Base-by-base conservation (phyloP, 2,797 vertebrate genomes). In the Petrocephalus schoutedeni region DNA sequence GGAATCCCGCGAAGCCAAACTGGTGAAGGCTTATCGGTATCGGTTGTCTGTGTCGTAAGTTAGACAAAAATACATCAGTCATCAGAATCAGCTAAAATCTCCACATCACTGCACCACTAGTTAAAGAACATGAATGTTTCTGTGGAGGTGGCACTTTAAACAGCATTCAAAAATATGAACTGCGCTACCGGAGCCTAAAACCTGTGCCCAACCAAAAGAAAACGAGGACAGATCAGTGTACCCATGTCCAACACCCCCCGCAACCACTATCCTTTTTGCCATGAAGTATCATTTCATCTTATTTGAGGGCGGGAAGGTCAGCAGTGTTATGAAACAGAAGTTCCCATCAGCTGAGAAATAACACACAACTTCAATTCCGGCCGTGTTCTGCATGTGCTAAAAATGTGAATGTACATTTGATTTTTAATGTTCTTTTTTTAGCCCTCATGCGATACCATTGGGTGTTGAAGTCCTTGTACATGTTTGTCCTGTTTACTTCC, bases 351-450 rank as follows among this genome's bases (percentile, higher is more conserved):
- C 36, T 41, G 28, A 45, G 36, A 77, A 77, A 19, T 45, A n/a
- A 77, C 71, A 45, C 71, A 2, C 12, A 77, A 7, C 41, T 45
- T 41, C 2, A 45, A 19, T 77, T 45, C 36, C 7, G 7, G 0
- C 36, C 36, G 2, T 45, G 71, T 77, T n/a, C 36, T 77, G 36
- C 71, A n/a, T 77, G 41, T 77, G 36, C 36, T 77, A 77, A 77
- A 45, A 77, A 36, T 77, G 36, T 77, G 36, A 77, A 77, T 77
- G 36, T 8, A 77, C 36, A 19, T 77, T 36, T 32, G 64, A 71
- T 80, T 51, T 83, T 83, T 83, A 28, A 21, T 21, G 23, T 83
- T 83, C 80, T 83, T 83, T 83, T 83, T 83, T 77, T 77, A 45
- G 71, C 49, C 9, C 49, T 83, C 21, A 2, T 83, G 80, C 23